phyloP scores from a whole-genome alignment of 2,797 vertebrate species.

The Macropodus opercularis region DNA sequence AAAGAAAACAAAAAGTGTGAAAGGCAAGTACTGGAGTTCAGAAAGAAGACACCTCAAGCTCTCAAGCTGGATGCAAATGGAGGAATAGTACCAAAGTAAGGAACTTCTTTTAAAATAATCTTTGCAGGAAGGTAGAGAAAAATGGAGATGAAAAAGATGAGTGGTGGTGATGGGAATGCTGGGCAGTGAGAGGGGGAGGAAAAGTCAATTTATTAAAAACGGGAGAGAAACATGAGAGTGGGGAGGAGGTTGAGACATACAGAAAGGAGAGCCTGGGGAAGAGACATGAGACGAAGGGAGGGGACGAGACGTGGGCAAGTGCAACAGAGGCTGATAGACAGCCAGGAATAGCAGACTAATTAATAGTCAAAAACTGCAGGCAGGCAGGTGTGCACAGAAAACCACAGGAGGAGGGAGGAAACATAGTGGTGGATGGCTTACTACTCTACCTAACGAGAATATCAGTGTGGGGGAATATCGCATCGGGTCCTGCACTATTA shows the following conservation, averaged over 20 bases:
- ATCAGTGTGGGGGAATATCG: constrained; percentile 17
- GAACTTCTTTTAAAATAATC: constrained; percentile 13
- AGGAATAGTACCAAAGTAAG: constrained; percentile 1
- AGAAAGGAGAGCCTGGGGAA: constrained; percentile 24
- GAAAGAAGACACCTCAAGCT: not conserved
- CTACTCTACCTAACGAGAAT: constrained; percentile 35
- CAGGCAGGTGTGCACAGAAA: constrained; percentile 57
- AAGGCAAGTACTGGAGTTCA: not conserved
- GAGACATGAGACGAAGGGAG: constrained; percentile 44
- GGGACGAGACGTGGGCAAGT: constrained; percentile 55
- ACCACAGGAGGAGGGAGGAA: constrained; percentile 36
- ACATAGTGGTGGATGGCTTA: constrained; percentile 28
- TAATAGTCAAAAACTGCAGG: constrained; percentile 75
- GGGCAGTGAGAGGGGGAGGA: not conserved
- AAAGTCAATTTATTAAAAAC: constrained; percentile 29
- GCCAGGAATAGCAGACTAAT: constrained; percentile 70
- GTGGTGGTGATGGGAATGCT: constrained; percentile 17
- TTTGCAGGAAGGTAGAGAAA: not conserved
- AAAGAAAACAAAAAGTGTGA: not conserved
- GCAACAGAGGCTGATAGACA: constrained; percentile 65
- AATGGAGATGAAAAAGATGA: constrained; percentile 34
- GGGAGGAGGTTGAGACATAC: constrained; percentile 17
- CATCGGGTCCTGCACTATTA: constrained; percentile 17
- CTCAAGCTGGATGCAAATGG: not conserved
- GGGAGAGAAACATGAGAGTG: constrained; percentile 17